phyloP scores from a whole-genome alignment of 2,797 vertebrate genomes.

The Poecilia velifera region DNA sequence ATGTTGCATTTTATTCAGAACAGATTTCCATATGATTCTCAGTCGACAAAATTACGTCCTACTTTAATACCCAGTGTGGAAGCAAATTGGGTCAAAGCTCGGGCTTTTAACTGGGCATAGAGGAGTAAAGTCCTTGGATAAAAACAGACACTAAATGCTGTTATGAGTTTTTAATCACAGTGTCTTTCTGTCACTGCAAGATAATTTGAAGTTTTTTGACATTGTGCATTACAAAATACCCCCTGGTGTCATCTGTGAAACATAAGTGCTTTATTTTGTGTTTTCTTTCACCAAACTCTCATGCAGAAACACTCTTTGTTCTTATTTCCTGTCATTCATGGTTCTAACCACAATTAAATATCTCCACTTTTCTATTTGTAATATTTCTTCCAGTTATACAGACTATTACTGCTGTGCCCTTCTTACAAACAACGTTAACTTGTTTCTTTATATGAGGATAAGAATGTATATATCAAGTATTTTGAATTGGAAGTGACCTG shows the following conservation, averaged over 20 bases:
- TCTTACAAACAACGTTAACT: not conserved
- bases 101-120: slow-evolving; percentile 26
- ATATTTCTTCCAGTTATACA: not conserved
- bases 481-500: not conserved
- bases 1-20: slow-evolving; percentile 46
- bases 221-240: not conserved
- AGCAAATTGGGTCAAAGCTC: slow-evolving; percentile 51
- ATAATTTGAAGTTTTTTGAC: not conserved
- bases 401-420: not conserved
- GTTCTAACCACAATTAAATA: not conserved
- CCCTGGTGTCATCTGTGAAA: not conserved
- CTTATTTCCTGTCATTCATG: not conserved
- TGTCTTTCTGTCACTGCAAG: slow-evolving; percentile 21
- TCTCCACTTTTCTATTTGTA: not conserved
- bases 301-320: not conserved
- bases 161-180: slow-evolving; percentile 15
- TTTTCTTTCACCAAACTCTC: not conserved
- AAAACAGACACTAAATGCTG: slow-evolving; percentile 3
- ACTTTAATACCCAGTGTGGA: slow-evolving; percentile 46
- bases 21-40: slow-evolving; percentile 41
- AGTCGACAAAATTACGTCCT: slow-evolving; percentile 37
- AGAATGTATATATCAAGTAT: not conserved
- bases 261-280: not conserved
- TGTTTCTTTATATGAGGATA: not conserved
- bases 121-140: slow-evolving; percentile 27